Percentiles rank a stretch among this genome's conserved stretches.
phyloP scores from a whole-genome alignment of 2,113 vertebrate species.

The Athene cunicularia region DNA sequence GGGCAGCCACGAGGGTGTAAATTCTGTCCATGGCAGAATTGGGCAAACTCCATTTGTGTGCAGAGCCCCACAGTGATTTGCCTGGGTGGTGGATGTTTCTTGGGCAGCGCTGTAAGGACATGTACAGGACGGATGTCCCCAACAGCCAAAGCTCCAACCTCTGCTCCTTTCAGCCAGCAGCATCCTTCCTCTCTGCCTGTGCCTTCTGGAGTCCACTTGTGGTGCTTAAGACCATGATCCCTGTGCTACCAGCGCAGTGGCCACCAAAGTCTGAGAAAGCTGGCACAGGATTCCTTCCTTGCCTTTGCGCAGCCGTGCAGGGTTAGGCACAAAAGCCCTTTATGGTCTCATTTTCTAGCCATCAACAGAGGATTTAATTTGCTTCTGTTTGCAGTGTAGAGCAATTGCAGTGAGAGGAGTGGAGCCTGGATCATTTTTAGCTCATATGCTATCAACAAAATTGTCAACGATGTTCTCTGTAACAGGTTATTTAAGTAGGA shows the following conservation, averaged over 20 bases:
- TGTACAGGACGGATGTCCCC: not conserved
- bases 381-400: not conserved
- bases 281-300: not conserved
- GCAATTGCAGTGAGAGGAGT: not conserved
- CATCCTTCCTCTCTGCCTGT: fast-evolving
- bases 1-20: not conserved
- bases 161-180: not conserved
- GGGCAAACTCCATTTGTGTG: not conserved
- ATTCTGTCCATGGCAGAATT: not conserved
- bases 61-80: not conserved
- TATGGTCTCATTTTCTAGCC: not conserved
- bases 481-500: not conserved
- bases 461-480: not conserved
- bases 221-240: not conserved
- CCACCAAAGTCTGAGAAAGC: not conserved
- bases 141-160: not conserved
- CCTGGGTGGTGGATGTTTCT: not conserved
- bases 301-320: not conserved
- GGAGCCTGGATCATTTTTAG: not conserved
- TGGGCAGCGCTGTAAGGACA: not conserved
- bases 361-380: slow-evolving; percentile 14
- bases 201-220: not conserved
- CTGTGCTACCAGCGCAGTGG: not conserved
- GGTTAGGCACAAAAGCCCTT: not conserved
- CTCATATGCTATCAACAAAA: not conserved